Evolutionary conservation across 2,888 invertebrate genomes (phyloP).

Genomic region (Salticus scenicus): DNA sequence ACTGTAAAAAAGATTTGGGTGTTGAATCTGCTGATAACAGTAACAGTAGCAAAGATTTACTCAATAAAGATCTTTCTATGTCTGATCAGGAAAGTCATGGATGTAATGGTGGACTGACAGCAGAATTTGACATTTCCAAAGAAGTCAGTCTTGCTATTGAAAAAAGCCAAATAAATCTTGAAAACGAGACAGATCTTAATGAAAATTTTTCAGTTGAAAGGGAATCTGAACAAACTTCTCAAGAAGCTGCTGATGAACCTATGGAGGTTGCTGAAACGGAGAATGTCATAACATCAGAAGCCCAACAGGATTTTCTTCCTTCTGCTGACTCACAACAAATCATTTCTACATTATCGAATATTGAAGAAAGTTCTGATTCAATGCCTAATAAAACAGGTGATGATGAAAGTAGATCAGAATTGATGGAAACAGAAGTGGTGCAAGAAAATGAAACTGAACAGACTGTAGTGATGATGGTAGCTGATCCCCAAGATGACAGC

Average conservation of each 20-base stretch:
- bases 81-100: slow-evolving; percentile 50
- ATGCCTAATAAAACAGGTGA: neutral
- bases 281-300: neutral
- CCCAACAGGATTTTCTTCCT: neutral
- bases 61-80: slow-evolving; percentile 36
- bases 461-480: slow-evolving; percentile 53
- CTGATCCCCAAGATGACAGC: slow-evolving; percentile 38
- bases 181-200: slow-evolving; percentile 13
- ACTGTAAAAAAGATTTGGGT: neutral
- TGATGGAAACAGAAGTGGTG: neutral
- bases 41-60: slow-evolving; percentile 30
- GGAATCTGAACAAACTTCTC: neutral
- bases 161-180: slow-evolving; percentile 28
- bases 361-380: neutral
- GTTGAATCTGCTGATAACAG: slow-evolving; percentile 9
- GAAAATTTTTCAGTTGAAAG: slow-evolving; percentile 32
- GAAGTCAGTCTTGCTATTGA: slow-evolving; percentile 41
- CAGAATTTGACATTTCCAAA: slow-evolving; percentile 44
- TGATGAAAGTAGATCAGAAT: neutral
- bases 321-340: slow-evolving; percentile 10
- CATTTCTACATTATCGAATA: neutral
- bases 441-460: slow-evolving; percentile 27
- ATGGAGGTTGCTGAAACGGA: neutral
- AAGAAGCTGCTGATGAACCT: neutral
- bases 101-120: slow-evolving; percentile 37